Evolutionary conservation across 2,797 vertebrate species (phyloP), one percentile per base, ranked within the genome.

Genomic region (Gallinago solitaria): DNA sequence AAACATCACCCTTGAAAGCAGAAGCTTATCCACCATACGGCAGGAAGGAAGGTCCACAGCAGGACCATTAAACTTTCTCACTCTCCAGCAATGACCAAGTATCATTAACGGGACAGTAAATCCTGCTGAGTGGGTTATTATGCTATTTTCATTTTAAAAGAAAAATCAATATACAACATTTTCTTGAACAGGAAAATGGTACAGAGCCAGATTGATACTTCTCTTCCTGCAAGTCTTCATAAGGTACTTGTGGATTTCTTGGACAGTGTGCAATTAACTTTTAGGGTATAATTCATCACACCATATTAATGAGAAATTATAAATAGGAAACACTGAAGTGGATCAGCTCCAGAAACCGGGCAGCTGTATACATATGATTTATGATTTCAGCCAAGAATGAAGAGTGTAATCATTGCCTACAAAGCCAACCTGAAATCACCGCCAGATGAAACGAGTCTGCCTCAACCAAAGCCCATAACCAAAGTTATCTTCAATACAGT

Each of bases 161-260:
- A 71, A 92, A 92, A 94, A 95, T 92, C 90, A 90, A 95, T 90
- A 93, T 17, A 73, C 73, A 89, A 75, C 83, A 73, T 94, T 93
- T 95, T 94, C 82, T 50, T 78, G 30, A 93, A 32, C 63, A 84
- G 63, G 47, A 80, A 89, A 87, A 81, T 18, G 47, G 43, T 87
- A 77, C 14, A 6, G 86, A 87, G 90, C 32, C 68, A 90, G 73
- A 60, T 3, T 76, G 90, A 83, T 89, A 61, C 60, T 95, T 69
- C 60, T 74, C 74, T 84, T 90, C 68, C 82, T 90, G 63, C 69
- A 78, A 83, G 60, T 50, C 80, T 91, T 77, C 87, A 86, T 70
- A 37, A 95, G 90, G 87, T 57, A 89, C 89, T 93, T 94, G 90
- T 90, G 81, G 45, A 91, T 95, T 90, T 92, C 94, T 95, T 96